Conservation (phyloP, 2,888 invertebrate species). For the Rotaria socialis region DNA sequence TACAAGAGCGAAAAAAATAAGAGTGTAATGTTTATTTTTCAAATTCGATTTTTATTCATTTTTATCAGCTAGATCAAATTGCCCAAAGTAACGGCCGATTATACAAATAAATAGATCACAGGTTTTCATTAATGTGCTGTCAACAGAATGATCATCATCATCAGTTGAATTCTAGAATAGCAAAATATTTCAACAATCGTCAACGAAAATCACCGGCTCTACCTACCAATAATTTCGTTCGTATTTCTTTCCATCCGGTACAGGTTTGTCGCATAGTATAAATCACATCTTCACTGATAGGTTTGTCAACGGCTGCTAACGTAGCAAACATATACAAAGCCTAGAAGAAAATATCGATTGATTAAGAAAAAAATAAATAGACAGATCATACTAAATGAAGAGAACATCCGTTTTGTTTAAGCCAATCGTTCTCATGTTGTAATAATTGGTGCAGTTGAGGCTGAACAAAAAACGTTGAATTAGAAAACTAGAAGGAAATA, state of each 20-base stretch:
- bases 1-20: not conserved
- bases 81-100: not conserved
- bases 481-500: too few relatives aligned
- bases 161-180: not conserved
- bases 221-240: not conserved
- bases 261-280: not conserved
- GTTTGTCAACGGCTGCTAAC: not conserved
- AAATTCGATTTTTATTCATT: not conserved
- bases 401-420: not conserved
- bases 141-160: not conserved
- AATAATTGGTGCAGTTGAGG: not conserved
- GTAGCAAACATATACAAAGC: not conserved
- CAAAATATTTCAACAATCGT: too few relatives aligned
- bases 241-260: not conserved
- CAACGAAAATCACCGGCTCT: not conserved
- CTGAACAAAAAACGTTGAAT: not conserved
- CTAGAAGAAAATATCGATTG: not conserved
- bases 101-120: conserved; percentile 22
- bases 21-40: not conserved
- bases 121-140: not conserved
- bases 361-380: not conserved
- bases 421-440: conserved; percentile 18
- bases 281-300: conserved; percentile 3
- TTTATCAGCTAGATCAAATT: conserved; percentile 13
- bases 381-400: not conserved